These are phyloP conservation scores for Pogonocichla stellata DNA, from an alignment of 2,113 vertebrate species.

Conservation along the genomic window DNA sequence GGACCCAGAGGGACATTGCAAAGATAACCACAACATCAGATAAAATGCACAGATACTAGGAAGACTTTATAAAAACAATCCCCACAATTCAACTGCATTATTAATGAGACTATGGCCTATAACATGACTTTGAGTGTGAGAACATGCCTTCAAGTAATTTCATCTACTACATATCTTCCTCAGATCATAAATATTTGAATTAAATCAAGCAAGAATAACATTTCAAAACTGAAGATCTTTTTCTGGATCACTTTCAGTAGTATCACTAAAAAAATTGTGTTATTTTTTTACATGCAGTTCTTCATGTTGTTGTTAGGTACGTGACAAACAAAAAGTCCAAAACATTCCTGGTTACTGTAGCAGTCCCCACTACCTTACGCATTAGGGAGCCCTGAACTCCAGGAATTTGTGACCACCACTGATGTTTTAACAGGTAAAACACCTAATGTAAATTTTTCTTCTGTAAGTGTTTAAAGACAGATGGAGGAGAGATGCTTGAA, in stretches of 20 bases:
- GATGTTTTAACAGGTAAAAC: not conserved
- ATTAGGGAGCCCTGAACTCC: not conserved
- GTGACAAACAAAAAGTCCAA: not conserved
- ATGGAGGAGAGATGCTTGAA: not conserved
- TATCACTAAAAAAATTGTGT: not conserved
- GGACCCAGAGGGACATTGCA: not conserved
- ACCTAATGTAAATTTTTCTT: not conserved
- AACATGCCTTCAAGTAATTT: not conserved
- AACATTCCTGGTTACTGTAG: not conserved
- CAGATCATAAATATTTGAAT: slow-evolving; percentile 13
- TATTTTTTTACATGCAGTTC: not conserved
- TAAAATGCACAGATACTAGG: not conserved
- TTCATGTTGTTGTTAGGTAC: not conserved
- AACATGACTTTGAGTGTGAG: not conserved
- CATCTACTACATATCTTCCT: not conserved
- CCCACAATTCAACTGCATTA: not conserved
- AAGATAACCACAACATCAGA: not conserved
- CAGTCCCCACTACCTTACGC: not conserved
- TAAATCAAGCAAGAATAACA: not conserved
- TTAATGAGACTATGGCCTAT: not conserved
- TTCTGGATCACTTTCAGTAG: not conserved
- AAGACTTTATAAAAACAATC: not conserved
- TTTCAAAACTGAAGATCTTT: not conserved
- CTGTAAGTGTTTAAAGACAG: not conserved
- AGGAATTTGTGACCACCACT: not conserved